Evolutionary conservation across 2,113 vertebrate genomes (phyloP), one percentile per base, ranked within the genome.

Genomic region (Lampris incognitus): DNA sequence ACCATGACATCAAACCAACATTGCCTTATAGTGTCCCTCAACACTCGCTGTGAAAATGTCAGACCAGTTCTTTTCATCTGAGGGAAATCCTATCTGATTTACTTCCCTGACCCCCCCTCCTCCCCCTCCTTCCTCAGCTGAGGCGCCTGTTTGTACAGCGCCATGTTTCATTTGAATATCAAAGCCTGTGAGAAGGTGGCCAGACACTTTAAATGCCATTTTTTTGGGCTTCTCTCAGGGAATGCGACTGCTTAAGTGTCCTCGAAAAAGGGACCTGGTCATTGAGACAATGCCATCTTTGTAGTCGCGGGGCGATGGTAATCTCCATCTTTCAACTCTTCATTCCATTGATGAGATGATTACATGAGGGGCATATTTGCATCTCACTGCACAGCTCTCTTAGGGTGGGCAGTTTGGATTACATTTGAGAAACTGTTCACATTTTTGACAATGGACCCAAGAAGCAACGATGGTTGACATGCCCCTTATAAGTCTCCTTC

Each of bases 161-260:
- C 85, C 88, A 85, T 92, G 88, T 94, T 94, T 90, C 83, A 93
- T 94, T 93, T 94, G 78, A 93, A 94, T 93, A 93, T 91, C 90
- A 94, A 93, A 93, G 91, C 69, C 62, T 3, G 65, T 60, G 79
- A 92, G 84, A 91, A 90, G 88, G 81, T 90, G 89, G 83, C 84
- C 89, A 87, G 87, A 91, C 89, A 88, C 75, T 92, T 91, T 86
- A 88, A 90, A 89, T 87, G 79, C 87, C 75, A 83, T 89, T 90
- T 91, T 72, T 92, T 87, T 37, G 78, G 83, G 75, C 54, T 90
- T 88, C 74, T 86, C 74, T 88, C 36, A 61, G 83, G 82, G 84
- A 93, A 90, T 89, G 87, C 84, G 91, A 92, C 83, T 57, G 68
- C 82, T 87, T 80, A 89, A 88, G 83, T 87, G 90, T 85, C 81